Conservation (phyloP, 2,797 vertebrate species). For the Danio tinwini region DNA sequence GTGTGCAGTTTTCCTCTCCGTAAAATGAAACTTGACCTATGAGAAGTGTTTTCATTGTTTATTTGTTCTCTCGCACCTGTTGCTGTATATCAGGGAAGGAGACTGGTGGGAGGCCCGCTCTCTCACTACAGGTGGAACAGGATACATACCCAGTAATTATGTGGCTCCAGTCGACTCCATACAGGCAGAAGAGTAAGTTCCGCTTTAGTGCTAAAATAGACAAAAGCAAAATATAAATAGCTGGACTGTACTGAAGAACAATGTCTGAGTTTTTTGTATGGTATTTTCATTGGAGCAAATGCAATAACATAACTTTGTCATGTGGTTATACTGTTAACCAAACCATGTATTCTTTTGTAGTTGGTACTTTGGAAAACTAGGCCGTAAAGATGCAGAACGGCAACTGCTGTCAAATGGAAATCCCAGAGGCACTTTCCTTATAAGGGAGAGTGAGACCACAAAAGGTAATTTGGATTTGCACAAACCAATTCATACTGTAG, state of each 20-base stretch:
- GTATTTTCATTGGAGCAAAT: conserved; percentile 15
- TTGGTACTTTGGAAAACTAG: conserved; percentile 99
- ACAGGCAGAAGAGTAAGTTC: conserved; percentile 97
- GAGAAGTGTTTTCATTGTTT: conserved; percentile 6
- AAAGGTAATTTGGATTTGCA: conserved; percentile 84
- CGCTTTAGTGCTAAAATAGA: conserved; percentile 46
- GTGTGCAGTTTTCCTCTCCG: neutral
- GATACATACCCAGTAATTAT: conserved; percentile 99
- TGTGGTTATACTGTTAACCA: conserved; percentile 38
- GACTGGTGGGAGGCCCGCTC: conserved; percentile 99
- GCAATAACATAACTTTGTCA: conserved; percentile 19
- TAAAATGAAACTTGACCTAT: neutral
- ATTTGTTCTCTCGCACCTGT: conserved; percentile 9
- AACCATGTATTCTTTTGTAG: conserved; percentile 69
- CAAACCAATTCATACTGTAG: neutral
- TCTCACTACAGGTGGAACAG: conserved; percentile 94
- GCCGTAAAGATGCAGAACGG: conserved; percentile 97
- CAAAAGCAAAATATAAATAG: conserved; percentile 26
- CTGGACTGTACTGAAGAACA: conserved; percentile 1
- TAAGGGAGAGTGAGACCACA: conserved; percentile 99
- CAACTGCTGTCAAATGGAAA: conserved; percentile 96
- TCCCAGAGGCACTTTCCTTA: conserved; percentile 97
- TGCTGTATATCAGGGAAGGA: conserved; percentile 85
- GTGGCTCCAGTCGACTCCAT: conserved; percentile 99
- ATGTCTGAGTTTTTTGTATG: conserved; percentile 4